phyloP scores from a whole-genome alignment of 2,113 vertebrate genomes.

The Herpailurus yagouaroundi region DNA sequence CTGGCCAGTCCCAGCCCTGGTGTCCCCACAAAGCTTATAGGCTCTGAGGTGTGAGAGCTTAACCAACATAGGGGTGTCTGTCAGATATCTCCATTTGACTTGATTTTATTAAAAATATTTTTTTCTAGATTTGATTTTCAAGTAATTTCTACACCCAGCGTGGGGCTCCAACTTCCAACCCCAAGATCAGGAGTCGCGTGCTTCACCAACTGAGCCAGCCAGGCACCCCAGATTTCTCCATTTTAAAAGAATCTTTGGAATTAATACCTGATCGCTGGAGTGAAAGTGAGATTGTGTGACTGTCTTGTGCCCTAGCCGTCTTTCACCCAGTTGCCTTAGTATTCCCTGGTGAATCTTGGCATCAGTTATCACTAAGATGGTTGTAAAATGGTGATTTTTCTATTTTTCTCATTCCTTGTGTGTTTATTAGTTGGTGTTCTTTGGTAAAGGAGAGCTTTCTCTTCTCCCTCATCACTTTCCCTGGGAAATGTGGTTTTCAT shows the following conservation, averaged over 20 bases:
- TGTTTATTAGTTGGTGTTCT: neutral
- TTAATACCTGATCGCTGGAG: neutral
- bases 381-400: neutral
- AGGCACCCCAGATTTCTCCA: neutral
- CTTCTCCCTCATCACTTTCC: neutral
- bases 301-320: neutral
- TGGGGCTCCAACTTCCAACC: neutral
- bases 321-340: neutral
- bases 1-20: too few relatives aligned
- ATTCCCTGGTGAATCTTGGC: neutral
- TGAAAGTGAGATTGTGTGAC: neutral
- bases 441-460: neutral
- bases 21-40: rapidly evolving
- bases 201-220: neutral
- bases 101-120: neutral
- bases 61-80: neutral
- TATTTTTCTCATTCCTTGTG: neutral
- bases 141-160: neutral
- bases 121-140: neutral
- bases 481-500: neutral
- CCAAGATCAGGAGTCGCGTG: neutral
- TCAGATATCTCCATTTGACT: neutral
- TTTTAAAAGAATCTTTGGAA: neutral
- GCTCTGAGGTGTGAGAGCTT: neutral
- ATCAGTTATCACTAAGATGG: neutral